Evolutionary conservation across 2,888 invertebrate species (phyloP), one percentile per base, ranked within the genome.

Genomic region (Drosophila merina): DNA sequence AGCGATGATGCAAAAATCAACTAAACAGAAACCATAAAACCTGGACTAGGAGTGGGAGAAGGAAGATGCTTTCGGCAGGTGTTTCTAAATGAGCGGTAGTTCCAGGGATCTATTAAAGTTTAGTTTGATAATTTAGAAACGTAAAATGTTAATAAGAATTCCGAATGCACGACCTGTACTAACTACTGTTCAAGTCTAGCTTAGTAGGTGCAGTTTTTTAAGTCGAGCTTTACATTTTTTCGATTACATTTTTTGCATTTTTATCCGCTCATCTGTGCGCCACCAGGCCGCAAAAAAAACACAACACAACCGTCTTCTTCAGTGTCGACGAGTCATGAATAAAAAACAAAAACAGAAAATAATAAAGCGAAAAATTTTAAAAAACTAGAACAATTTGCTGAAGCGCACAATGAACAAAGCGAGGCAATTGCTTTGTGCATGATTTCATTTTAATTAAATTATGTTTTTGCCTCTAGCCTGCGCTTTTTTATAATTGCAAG

Each of bases 391-490:
- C 81, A 80, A 86, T 86, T 86, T 86, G 81, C 74, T 74, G 67
- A 63, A 40, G 80, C 75, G 79, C 79, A 85, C 86, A 82, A 75
- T 83, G 84, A 81, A 86, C 86, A 81, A 81, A 81, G 85, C 87
- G 81, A 86, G 72, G 87, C 81, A 86, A 86, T 81, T 81, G 78
- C 88, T 85, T 75, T 84, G 86, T 82, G 88, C 84, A 84, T 84
- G 84, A 84, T 87, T 84, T 84, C 88, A 85, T 84, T 84, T 84
- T 84, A 84, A 84, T 84, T 84, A 84, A 84, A 84, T 87, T 87
- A 87, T 84, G 83, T 77, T 82, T 81, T 67, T 63, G 64, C 66
- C 49, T 66, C 48, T 63, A 28, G 63, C 57, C 70, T 79, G 77
- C 66, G 68, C 48, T 57, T 59, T 75, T 68, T 69, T 82, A 84